Base-by-base conservation (phyloP, 2,888 invertebrate species). In the Stenotaenia linearis region DNA sequence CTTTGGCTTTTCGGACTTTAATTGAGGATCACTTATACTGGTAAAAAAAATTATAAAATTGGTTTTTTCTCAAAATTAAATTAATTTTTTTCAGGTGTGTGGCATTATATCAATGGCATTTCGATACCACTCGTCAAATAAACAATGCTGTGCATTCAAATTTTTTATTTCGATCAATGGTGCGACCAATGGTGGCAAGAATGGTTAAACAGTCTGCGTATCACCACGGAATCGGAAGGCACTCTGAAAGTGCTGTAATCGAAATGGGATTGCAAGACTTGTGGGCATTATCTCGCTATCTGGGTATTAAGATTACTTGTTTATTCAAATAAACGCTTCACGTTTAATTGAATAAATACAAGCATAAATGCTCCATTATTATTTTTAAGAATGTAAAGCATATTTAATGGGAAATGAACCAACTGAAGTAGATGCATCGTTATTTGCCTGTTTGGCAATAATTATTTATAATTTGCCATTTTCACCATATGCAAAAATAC, bases 11-110 rank as follows among this genome's bases (percentile, higher is more conserved):
- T 74, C 83, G 85, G 79, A 84, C 86, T 76, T 83, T 87, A 81
- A 82, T 84, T 0, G 87, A 87, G 78, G 86, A 87, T 80, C 85
- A 86, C 81, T 82, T 86, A 10, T 84, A 85, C 79, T 87, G 86
- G 87, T 87, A 83, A 61, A 61, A 25, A 25, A 61, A n/a, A 1
- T 61, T 25, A 21, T 61, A 37, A 37, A 5, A 10, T 37, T 37
- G 3, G 1, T 61, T 9, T 61, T 6, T 61, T 61, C n/a, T 61
- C 15, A n/a, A 40, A 15, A 18, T 7, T 7, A 56, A 23, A 56
- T 7, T 56, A 21, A 10, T 61, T 61, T 56, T 56, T 23, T 56
- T 75, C 18, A 78, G 78, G 78, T 78, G 78, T 28, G 45, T 78
- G 45, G 78, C 56, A 10, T 32, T 78, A 12, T 78, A 78, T 45